Base-by-base conservation (phyloP, 2,113 vertebrate genomes). In the Condylura cristata region DNA sequence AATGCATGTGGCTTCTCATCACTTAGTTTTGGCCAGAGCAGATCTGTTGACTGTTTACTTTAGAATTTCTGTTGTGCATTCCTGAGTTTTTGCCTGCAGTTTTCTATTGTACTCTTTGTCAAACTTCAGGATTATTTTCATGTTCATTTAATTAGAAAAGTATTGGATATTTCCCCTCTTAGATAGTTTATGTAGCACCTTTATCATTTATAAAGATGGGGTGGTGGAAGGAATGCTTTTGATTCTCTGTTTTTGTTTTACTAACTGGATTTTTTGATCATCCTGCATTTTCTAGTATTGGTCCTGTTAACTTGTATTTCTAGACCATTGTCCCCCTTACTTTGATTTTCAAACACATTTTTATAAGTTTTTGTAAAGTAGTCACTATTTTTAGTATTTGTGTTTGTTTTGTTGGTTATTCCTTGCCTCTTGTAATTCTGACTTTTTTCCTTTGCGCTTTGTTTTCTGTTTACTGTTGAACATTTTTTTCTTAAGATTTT, bases 391-490 rank as follows among this genome's bases (percentile, higher is more conserved):
- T 39, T 37, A 46, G 66, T 63, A 28, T 20, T 24, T 5, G 34
- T 10, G 3, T 63, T 4, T 88, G 2, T 78, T 93, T 92, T 74
- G 32, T 12, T 91, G 41, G 22, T 28, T 46, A 24, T 84, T 74
- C 41, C 20, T 68, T 85, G 39, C 16, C 51, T 30, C 91, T 94
- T 95, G 14, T 86, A 72, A 78, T 96, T 82, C 94, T 93, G 24
- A 34, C 79, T 89, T 95, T 88, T 44, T 30, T 5, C 37, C 44
- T 90, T 85, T 34, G 28, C 70, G 44, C 37, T 51, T 95, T 79
- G 48, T n/a, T 78, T 89, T 16, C 17, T 71, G 79, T 84, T 86
- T 91, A 86, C 51, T 48, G 56, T 60, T 90, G 72, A 89, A 48
- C 34, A 39, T 81, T 46, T n/a, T n/a, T n/a, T n/a, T n/a, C n/a